Conservation (phyloP, 2,797 vertebrate genomes). For the Xenentodon cancila region DNA sequence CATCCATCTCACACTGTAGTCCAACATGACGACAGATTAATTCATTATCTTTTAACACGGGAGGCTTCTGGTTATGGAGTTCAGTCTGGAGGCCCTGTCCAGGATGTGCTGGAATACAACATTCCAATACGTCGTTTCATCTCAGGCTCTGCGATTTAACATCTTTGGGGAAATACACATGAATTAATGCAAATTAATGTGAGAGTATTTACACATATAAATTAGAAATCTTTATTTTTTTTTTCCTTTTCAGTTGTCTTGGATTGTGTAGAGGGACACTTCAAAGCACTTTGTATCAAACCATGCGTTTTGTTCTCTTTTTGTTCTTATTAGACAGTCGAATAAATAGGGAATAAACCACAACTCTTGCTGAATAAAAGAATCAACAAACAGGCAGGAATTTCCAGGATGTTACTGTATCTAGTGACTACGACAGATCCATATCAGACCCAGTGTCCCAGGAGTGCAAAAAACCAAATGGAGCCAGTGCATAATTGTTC, state of each 20-base stretch:
- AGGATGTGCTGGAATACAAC: conserved; percentile 11
- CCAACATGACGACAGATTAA: conserved; percentile 65
- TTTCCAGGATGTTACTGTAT: conserved; percentile 74
- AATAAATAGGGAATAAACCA: conserved; percentile 55
- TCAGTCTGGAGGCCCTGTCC: conserved; percentile 49
- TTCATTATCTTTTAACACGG: conserved; percentile 64
- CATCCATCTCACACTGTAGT: conserved; percentile 48
- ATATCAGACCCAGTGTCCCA: conserved; percentile 64
- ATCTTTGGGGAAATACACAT: conserved; percentile 36
- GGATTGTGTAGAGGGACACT: neutral
- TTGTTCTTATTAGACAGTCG: conserved; percentile 28
- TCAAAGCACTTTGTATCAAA: neutral
- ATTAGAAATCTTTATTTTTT: too few species aligned
- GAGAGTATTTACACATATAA: too few species aligned
- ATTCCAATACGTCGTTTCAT: neutral
- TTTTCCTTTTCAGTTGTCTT: too few species aligned
- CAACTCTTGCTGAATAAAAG: conserved; percentile 76
- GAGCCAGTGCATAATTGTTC: conserved; percentile 74
- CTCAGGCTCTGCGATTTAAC: conserved; percentile 5
- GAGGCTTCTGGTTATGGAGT: conserved; percentile 55
- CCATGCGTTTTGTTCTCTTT: conserved; percentile 14
- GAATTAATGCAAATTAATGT: conserved; percentile 7
- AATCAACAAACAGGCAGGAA: conserved; percentile 69
- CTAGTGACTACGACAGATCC: conserved; percentile 78
- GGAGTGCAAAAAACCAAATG: conserved; percentile 67